Evolutionary conservation across 2,888 invertebrate species (phyloP).

Genomic region (Acrobasis suavella): DNA sequence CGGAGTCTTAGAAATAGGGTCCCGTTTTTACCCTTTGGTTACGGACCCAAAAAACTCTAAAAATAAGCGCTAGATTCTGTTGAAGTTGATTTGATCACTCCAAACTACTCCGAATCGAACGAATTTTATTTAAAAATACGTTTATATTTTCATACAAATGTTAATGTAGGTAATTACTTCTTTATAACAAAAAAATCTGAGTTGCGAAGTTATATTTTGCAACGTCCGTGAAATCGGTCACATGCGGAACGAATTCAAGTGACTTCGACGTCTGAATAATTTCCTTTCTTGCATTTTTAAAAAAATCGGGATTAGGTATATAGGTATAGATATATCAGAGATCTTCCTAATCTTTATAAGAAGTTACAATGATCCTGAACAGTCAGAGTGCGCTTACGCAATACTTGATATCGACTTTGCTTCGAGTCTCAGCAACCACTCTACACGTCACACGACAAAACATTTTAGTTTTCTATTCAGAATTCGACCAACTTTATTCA

Average conservation of each 20-base stretch:
- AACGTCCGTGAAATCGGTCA: background rate
- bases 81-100: background rate
- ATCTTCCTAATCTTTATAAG: background rate
- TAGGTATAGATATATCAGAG: no score
- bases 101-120: no score
- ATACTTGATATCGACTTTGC: slow-evolving; percentile 26
- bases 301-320: no score
- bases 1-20: no score
- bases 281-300: background rate
- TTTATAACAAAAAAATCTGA: no score
- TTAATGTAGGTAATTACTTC: no score
- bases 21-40: no score
- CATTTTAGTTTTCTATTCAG: background rate
- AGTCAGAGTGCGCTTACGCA: slow-evolving; percentile 27
- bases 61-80: background rate
- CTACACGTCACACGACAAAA: slow-evolving; percentile 8
- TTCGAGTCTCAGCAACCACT: slow-evolving; percentile 22
- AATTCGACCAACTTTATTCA: slow-evolving; percentile 4
- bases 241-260: background rate
- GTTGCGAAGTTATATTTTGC: background rate
- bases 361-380: slow-evolving; percentile 21
- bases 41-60: no score
- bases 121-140: no score
- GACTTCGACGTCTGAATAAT: background rate
- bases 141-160: no score